Base-by-base conservation (phyloP, 2,113 vertebrate genomes). In the Cyanistes caeruleus region DNA sequence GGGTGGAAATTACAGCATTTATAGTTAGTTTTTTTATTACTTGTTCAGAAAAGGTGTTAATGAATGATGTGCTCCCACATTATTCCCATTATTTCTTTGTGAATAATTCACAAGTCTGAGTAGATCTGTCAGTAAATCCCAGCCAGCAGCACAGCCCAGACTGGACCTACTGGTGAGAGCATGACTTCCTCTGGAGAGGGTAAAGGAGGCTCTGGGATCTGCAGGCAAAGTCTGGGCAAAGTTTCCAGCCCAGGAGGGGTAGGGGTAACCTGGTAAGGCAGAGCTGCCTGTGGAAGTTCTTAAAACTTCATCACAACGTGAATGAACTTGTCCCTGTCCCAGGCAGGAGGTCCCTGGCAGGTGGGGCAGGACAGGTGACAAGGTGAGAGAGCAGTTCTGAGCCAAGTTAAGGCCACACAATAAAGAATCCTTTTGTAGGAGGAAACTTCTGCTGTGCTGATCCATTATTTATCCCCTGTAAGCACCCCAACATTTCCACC, bases 311-410 rank as follows among this genome's bases (percentile, higher is more conserved):
- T 46, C n/a, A 2, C 15, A 18, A 10, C 5, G 31, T 13, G 11
- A 25, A 76, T 67, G 8, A 6, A 8, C 33, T 28, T 23, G 30
- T 30, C 5, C 0, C 0, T 28, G 55, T 15, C 41, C 70, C 5
- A 31, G 41, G 12, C 3, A 1, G 3, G 23, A 19, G 58, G 7
- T 39, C 43, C 35, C 53, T 60, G 87, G 19, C 19, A 13, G 37
- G 16, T 2, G 62, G 37, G n/a, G 51, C 49, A 12, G 67, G 27
- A 9, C n/a, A 35, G 35, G 13, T 19, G 41, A 24, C 25, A 13
- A 28, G 19, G 1, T 10, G 4, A 1, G 56, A 63, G 59, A 2
- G 3, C 59, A 58, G 16, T 14, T 58, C 68, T 33, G 44, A 44
- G 31, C 76, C 86, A 16, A 3, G 67, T 6, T 15, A 35, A 73